Evolutionary conservation across 1,140 invertebrate genomes (phyloP).

Genomic region (Drosophila neocordata): DNA sequence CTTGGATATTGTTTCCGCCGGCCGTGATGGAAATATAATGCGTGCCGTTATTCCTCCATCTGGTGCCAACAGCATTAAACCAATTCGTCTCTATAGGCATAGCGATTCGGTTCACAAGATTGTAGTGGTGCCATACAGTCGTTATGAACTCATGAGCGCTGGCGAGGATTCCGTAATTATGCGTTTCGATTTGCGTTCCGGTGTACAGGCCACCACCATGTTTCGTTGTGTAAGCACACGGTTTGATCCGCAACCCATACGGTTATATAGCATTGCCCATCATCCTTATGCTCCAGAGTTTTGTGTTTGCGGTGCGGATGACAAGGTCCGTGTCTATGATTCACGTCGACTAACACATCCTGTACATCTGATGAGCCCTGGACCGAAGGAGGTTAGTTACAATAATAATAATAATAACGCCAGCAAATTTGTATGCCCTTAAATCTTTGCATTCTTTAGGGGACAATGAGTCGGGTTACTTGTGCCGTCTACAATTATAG

Average conservation of each 20-base stretch:
- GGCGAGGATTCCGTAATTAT: conserved; percentile 94
- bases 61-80: conserved; percentile 44
- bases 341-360: conserved; percentile 84
- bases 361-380: conserved; percentile 84
- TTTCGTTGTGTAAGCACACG: conserved; percentile 31
- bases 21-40: conserved; percentile 93
- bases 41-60: conserved; percentile 66
- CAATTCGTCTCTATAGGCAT: conserved; percentile 64
- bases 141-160: conserved; percentile 91
- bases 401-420: not conserved
- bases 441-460: conserved; percentile 20
- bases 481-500: conserved; percentile 96
- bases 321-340: conserved; percentile 88
- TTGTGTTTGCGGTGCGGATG: conserved; percentile 89
- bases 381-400: conserved; percentile 57
- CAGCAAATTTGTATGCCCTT: not conserved
- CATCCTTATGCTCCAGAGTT: conserved; percentile 93
- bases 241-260: conserved; percentile 81
- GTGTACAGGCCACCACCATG: conserved; percentile 55
- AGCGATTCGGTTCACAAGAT: conserved; percentile 74
- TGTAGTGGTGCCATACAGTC: conserved; percentile 85
- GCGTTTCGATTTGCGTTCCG: conserved; percentile 91
- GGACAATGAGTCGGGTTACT: conserved; percentile 87
- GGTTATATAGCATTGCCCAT: conserved; percentile 93
- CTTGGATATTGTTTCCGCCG: conserved; percentile 92